Base-by-base conservation (phyloP, 2,888 invertebrate genomes). In the Eubasilissa splendida region DNA sequence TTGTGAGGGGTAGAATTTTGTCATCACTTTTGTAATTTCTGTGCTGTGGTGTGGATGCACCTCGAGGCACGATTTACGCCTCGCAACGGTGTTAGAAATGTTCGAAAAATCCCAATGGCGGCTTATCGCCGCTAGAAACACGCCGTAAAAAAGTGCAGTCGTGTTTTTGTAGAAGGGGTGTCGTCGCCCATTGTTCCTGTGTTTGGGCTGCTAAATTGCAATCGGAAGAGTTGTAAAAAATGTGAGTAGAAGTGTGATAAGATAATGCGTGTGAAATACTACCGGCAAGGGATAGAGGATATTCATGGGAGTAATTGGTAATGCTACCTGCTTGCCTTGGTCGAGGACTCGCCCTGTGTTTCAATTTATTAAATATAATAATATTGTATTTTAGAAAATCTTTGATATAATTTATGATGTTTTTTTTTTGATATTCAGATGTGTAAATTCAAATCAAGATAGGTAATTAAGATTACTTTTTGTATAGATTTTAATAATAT, bases 81-180 rank as follows among this genome's bases (percentile, higher is more conserved):
- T 52, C 76, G 63, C 53, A 31, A 22, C 11, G 50, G 76, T 54
- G 76, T 52, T 53, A 14, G 76, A 76, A 52, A 53, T 59, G 52
- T 52, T 42, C 7, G 52, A 60, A 76, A 76, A 76, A 76, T 63
- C 63, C 12, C 50, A 76, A 76, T 76, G 52, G 76, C 63, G 76
- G 76, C 76, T 76, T 76, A 76, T 76, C 76, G 63, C 52, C 50
- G 56, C 22, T 22, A 63, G 53, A 52, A 76, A 53, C 76, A 53
- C 60, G 76, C 59, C 74, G 76, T 76, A 76, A 76, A 76, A 22
- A 76, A 76, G 76, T 76, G 76, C 76, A 76, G 52, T 63, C 53
- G 63, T 68, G 63, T 63, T 74, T 74, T 63, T 76, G 63, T 50
- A 53, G 63, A 53, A 22, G 65, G 76, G 74, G 76, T 63, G 76